Base-by-base conservation (phyloP, 1,140 invertebrate species). In the Dysdera silvatica region DNA sequence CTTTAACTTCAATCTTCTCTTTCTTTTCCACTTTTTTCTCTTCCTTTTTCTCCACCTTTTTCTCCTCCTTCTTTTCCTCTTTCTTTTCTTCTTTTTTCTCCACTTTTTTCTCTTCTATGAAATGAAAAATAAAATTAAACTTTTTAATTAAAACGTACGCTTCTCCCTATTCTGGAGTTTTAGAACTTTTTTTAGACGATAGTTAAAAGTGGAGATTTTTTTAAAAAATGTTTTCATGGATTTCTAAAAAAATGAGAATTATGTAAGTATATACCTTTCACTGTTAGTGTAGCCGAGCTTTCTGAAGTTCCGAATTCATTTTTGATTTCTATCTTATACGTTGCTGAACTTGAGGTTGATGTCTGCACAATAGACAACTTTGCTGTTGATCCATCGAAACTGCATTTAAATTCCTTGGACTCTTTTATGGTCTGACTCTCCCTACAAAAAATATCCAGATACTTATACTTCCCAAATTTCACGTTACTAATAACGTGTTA, bases 301-400 rank as follows among this genome's bases (percentile, higher is more conserved):
- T 91, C 89, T 70, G 86, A 87, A 73, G 86, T 84, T 51, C 90
- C 90, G 67, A 83, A 84, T 74, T 91, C 87, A 71, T 91, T 92
- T 52, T 81, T 84, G 29, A 91, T 84, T 26, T 89, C 81, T 23
- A 91, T 82, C 72, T 84, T 88, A 74, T 90, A 91, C 26, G 80
- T 83, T 37, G 87, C 88, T 2, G 84, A 82, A 66, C 83, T 83
- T 74, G 87, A 85, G 10, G 81, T 78, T 64, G 82, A 84, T 12
- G 83, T 82, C 56, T 83, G 83, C 63, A 80, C 83, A 51, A 93
- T 88, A 23, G 81, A 84, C 0, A 94, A 72, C 54, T 84, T 81
- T 28, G 88, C 87, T 33, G 83, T 84, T 37, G 82, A 84, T n/a
- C 89, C 88, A 75, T 93, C 88, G 73, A 91, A 92, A 47, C 79